Conservation (phyloP, 92 coral and sea anemone species). For the Epizoanthus stellaris region DNA sequence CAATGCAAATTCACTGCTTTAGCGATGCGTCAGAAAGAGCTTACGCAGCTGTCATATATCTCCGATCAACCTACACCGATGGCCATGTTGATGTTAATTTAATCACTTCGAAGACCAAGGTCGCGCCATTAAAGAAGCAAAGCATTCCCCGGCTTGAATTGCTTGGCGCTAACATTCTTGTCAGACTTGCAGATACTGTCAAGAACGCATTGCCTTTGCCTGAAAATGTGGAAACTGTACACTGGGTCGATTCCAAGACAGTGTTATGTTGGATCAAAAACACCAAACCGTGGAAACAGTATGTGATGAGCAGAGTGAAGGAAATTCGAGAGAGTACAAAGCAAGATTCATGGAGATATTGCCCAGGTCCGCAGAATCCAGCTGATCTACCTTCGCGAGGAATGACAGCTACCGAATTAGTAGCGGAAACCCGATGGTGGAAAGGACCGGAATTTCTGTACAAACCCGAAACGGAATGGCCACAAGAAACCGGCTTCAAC, state of each 20-base stretch:
- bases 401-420: slow-evolving; percentile 24
- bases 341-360: slow-evolving; percentile 49
- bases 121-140: slow-evolving; percentile 45
- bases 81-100: slow-evolving; percentile 6
- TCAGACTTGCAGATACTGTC: slow-evolving; percentile 2
- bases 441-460: slow-evolving; percentile 56
- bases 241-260: slow-evolving; percentile 59
- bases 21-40: slow-evolving; percentile 53
- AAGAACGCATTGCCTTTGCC: neutral
- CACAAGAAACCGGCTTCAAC: slow-evolving; percentile 47
- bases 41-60: slow-evolving; percentile 56
- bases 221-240: neutral
- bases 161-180: slow-evolving; percentile 31
- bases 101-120: neutral
- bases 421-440: slow-evolving; percentile 38
- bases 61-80: slow-evolving; percentile 19
- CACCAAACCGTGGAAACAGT: slow-evolving; percentile 68
- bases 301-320: slow-evolving; percentile 55
- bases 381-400: slow-evolving; percentile 56
- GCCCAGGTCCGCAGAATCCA: slow-evolving; percentile 49
- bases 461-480: slow-evolving; percentile 59
- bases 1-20: slow-evolving; percentile 62
- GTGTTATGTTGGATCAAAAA: slow-evolving; percentile 61
- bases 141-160: slow-evolving; percentile 46
- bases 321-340: slow-evolving; percentile 56